These are phyloP conservation scores for Hesperia comma DNA, from an alignment of 2,888 invertebrate genomes.

Conservation along the genomic window DNA sequence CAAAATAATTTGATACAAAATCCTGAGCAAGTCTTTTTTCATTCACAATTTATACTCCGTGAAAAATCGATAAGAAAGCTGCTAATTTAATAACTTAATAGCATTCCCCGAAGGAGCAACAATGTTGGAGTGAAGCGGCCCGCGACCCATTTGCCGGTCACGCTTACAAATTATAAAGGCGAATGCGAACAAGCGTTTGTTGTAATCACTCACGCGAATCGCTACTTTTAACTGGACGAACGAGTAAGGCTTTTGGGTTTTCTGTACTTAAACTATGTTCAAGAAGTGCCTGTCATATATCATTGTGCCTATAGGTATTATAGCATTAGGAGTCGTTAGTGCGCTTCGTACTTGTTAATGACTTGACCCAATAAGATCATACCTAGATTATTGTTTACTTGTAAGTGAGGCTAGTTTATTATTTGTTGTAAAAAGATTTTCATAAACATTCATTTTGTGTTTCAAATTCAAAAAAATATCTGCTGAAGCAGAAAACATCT, in stretches of 20 bases:
- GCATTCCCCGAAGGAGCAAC: constrained; percentile 24
- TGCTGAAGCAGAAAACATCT: too few relatives aligned
- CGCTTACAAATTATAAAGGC: constrained; percentile 43
- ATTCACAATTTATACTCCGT: background rate
- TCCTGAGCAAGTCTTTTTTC: too few relatives aligned
- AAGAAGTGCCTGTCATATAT: background rate
- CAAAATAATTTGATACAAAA: too few relatives aligned
- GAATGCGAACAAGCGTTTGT: constrained; percentile 52
- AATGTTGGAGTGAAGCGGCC: constrained; percentile 24
- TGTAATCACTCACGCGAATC: constrained; percentile 67
- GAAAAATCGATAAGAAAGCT: background rate
- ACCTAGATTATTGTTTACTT: too few relatives aligned
- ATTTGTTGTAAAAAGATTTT: too few relatives aligned
- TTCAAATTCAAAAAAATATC: too few relatives aligned
- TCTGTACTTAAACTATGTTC: background rate
- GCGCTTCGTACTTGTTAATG: too few relatives aligned
- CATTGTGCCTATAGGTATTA: too few relatives aligned
- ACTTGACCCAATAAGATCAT: too few relatives aligned
- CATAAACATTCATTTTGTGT: too few relatives aligned
- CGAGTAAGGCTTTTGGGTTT: background rate
- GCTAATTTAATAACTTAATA: constrained; percentile 20
- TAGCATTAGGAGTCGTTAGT: too few relatives aligned
- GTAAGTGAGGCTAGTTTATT: too few relatives aligned
- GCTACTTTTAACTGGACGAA: constrained; percentile 59
- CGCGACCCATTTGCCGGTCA: constrained; percentile 40